phyloP scores from a whole-genome alignment of 1,140 invertebrate species.

The Eueides isabella region DNA sequence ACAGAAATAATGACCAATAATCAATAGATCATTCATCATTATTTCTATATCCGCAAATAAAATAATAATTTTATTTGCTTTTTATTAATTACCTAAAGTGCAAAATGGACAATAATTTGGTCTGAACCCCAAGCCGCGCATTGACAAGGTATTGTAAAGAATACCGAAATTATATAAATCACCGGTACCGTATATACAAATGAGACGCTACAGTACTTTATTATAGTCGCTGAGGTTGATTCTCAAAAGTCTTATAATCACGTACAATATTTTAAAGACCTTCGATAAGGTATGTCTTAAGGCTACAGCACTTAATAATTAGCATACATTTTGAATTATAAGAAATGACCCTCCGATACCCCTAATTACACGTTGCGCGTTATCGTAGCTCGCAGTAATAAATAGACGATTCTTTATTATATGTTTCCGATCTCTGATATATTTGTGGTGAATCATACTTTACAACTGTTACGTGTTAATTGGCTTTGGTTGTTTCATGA shows the following conservation, averaged over 20 bases:
- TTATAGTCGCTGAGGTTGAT: not conserved
- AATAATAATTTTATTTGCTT: no score
- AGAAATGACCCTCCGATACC: constrained; percentile 66
- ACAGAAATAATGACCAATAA: no score
- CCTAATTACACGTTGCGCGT: constrained; percentile 68
- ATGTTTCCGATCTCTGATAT: constrained; percentile 60
- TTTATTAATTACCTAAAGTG: no score
- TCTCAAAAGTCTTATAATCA: constrained; percentile 17
- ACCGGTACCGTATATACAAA: not conserved
- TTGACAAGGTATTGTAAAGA: no score
- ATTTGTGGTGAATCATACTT: constrained; percentile 63
- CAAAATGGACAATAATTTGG: no score
- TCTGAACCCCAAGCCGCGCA: no score
- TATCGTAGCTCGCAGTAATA: constrained; percentile 56
- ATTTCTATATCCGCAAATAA: no score
- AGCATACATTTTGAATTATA: constrained; percentile 80
- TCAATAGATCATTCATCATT: no score
- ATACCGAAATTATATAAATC: not conserved
- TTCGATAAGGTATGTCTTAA: constrained; percentile 50
- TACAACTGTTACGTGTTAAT: constrained; percentile 63
- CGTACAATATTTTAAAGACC: constrained; percentile 25
- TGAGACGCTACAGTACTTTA: not conserved
- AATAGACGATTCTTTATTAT: constrained; percentile 71
- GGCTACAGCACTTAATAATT: constrained; percentile 70
- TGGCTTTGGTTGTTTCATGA: constrained; percentile 38